These are phyloP conservation scores for Cataglyphis hispanica DNA, from an alignment of 1,140 invertebrate genomes.

Conservation along the genomic window DNA sequence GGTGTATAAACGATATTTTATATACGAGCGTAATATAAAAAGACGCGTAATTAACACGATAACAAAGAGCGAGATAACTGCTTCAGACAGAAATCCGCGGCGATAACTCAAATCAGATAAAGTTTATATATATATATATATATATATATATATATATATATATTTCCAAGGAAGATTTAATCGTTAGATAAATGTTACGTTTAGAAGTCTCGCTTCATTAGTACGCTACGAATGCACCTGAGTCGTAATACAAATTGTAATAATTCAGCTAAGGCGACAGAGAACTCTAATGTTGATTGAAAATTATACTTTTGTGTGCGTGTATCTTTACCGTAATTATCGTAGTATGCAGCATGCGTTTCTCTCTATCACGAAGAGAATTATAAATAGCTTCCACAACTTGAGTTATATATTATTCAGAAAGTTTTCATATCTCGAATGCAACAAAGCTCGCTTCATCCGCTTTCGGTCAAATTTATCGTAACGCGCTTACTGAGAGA, in stretches of 20 bases:
- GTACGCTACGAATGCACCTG: constrained; percentile 31
- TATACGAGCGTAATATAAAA: constrained; percentile 2
- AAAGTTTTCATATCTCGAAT: constrained; percentile 42
- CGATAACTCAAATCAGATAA: not conserved
- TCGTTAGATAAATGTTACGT: constrained; percentile 41
- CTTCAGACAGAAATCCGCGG: not conserved
- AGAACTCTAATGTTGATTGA: constrained; percentile 25
- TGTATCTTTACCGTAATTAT: not conserved
- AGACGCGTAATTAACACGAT: constrained; percentile 23
- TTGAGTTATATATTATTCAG: constrained; percentile 35
- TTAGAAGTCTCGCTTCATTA: constrained; percentile 44
- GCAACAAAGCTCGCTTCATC: not conserved
- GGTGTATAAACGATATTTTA: constrained; percentile 42
- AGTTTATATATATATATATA: constrained; percentile 50
- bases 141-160: no score
- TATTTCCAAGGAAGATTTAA: constrained; percentile 41
- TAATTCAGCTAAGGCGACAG: constrained; percentile 40
- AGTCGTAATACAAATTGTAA: constrained; percentile 51
- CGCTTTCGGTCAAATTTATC: not conserved
- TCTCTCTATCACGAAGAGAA: constrained; percentile 19
- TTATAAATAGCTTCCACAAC: constrained; percentile 28
- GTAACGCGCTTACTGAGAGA: constrained; percentile 4
- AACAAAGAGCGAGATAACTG: constrained; percentile 35
- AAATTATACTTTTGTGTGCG: constrained; percentile 25
- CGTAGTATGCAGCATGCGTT: no score